Conservation (phyloP, 2,797 vertebrate genomes). For the Serranus cabrilla region DNA sequence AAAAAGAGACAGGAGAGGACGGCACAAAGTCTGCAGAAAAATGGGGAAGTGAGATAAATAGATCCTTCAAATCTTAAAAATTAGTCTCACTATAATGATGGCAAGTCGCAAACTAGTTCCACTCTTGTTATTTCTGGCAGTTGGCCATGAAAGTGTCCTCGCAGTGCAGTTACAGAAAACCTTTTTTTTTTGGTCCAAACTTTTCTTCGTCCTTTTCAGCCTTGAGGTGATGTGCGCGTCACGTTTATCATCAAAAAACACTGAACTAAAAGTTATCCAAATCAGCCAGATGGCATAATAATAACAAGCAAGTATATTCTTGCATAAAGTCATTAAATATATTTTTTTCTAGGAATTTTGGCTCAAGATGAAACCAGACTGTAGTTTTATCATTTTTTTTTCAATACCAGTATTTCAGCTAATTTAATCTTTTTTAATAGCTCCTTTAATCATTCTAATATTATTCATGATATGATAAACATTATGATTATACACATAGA, state of each 20-base stretch:
- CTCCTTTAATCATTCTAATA: no score
- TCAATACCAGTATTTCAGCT: no score
- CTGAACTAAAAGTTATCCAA: not conserved
- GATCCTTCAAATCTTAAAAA: slow-evolving; percentile 11
- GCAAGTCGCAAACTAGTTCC: slow-evolving; percentile 5
- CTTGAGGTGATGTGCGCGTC: not conserved
- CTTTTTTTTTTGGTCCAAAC: not conserved
- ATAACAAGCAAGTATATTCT: not conserved
- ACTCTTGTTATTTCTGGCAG: slow-evolving; percentile 14
- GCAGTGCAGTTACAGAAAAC: not conserved
- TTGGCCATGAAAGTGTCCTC: not conserved
- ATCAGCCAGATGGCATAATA: not conserved
- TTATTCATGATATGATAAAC: no score
- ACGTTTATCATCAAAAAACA: not conserved
- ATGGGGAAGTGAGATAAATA: slow-evolving; percentile 4
- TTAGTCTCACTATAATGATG: slow-evolving; percentile 17
- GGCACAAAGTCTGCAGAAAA: not conserved
- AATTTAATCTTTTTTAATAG: no score
- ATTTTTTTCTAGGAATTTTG: not conserved
- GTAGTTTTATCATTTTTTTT: no score
- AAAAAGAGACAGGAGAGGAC: not conserved
- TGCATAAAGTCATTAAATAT: not conserved
- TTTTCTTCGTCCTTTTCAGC: not conserved
- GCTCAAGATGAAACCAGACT: not conserved
- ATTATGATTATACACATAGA: no score